A percentile compares a stretch with the other conserved stretches of the same genome.
Evolutionary conservation across 2,797 vertebrate genomes (phyloP).

Genomic region (Thripadectes ignobilis): DNA sequence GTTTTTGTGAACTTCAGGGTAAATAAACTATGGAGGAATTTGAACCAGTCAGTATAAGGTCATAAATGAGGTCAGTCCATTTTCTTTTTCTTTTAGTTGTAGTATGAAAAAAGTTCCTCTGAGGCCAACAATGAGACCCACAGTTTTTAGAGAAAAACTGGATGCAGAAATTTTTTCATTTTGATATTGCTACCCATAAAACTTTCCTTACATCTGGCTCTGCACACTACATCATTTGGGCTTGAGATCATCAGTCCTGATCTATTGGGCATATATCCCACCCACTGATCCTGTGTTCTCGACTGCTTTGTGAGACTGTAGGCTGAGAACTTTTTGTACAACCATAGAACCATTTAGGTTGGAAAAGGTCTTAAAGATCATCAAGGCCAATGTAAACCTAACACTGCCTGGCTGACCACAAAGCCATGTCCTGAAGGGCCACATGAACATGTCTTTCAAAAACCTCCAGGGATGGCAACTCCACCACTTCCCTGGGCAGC

Average conservation of each 20-base stretch:
- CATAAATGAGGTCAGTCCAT: neutral
- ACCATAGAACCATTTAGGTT: neutral
- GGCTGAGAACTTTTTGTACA: neutral
- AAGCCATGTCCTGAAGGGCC: fast-evolving
- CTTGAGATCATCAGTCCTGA: neutral
- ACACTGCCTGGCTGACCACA: neutral
- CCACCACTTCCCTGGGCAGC: neutral
- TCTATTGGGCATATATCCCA: neutral
- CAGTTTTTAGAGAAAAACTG: neutral
- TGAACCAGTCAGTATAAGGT: neutral
- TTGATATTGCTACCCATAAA: neutral
- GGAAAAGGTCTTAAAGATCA: neutral
- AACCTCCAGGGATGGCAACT: neutral
- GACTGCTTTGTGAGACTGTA: neutral
- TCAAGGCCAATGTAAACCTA: neutral
- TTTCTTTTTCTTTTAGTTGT: neutral
- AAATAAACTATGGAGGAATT: slow-evolving; percentile 20
- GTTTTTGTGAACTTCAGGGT: slow-evolving; percentile 24
- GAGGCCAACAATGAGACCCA: neutral
- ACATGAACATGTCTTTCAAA: neutral
- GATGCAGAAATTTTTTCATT: neutral
- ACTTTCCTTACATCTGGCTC: neutral
- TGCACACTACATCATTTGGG: fast-evolving
- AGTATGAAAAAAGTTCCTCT: neutral
- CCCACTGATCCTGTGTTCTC: neutral